Evolutionary conservation across 2,113 vertebrate genomes (phyloP).

Genomic region (Solea senegalensis): DNA sequence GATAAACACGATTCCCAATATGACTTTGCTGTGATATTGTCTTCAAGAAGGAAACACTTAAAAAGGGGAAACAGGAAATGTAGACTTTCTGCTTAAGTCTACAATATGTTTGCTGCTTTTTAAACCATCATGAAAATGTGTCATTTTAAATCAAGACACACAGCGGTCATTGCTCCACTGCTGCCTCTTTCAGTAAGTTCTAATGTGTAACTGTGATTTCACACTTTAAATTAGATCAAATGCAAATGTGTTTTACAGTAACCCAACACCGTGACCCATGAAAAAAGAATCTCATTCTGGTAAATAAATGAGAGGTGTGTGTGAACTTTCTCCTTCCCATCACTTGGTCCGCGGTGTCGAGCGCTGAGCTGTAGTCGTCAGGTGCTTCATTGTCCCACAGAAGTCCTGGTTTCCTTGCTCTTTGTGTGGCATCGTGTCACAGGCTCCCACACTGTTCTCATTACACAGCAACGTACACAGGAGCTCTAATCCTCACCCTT

Average conservation of each 20-base stretch:
- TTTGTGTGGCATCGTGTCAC: conserved; percentile 63
- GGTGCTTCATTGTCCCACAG: conserved; percentile 56
- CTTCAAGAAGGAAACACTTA: no score
- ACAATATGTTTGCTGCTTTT: no score
- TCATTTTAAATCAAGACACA: not conserved
- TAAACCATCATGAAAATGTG: no score
- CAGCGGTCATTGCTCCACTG: not conserved
- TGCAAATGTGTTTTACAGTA: not conserved
- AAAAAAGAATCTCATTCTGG: conserved; percentile 18
- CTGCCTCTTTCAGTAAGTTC: no score
- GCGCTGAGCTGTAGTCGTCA: conserved; percentile 15
- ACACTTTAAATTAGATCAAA: not conserved
- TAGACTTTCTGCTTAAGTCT: no score
- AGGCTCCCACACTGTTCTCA: conserved; percentile 57
- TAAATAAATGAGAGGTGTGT: conserved; percentile 36
- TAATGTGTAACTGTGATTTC: no score
- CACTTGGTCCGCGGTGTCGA: conserved; percentile 30
- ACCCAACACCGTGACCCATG: not conserved
- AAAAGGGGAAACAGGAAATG: no score
- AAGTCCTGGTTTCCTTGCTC: conserved; percentile 44
- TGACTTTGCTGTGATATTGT: no score
- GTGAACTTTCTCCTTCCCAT: conserved; percentile 8
- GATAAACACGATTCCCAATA: no score
- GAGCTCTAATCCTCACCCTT: conserved; percentile 70
- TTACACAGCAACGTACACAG: conserved; percentile 54